A percentile compares a stretch with the other conserved stretches of the same genome.
phyloP scores from a whole-genome alignment of 2,113 vertebrate species.

The Colossoma macropomum region DNA sequence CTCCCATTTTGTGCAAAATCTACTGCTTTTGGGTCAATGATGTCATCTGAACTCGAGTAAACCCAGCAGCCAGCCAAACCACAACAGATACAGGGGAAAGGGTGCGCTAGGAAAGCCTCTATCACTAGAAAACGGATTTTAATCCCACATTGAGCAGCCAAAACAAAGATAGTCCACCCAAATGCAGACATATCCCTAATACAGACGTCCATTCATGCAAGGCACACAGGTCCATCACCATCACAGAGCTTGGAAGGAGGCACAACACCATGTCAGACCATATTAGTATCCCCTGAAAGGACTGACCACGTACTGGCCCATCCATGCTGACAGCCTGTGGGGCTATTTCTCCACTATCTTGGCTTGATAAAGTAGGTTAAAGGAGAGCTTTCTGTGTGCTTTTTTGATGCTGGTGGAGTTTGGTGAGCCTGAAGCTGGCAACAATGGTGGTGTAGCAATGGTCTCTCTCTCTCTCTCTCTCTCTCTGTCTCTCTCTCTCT shows the following conservation, averaged over 20 bases:
- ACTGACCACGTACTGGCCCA: neutral
- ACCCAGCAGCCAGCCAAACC: slow-evolving; percentile 75
- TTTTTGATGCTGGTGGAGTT: neutral
- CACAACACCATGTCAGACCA: neutral
- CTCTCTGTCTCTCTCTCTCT: neutral
- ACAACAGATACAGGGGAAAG: slow-evolving; percentile 74
- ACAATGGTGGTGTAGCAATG: neutral
- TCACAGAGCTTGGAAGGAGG: too few species aligned
- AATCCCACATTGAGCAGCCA: slow-evolving; percentile 17
- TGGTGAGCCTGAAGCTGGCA: neutral
- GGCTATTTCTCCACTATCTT: slow-evolving; percentile 26
- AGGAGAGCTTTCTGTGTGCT: too few species aligned
- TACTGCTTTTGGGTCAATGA: slow-evolving; percentile 73
- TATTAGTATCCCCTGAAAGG: slow-evolving; percentile 29
- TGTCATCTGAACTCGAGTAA: slow-evolving; percentile 86
- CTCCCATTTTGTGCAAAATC: slow-evolving; percentile 4
- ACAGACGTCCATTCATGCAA: neutral
- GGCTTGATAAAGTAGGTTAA: neutral
- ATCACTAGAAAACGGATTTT: slow-evolving; percentile 12
- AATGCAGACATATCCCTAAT: slow-evolving; percentile 59
- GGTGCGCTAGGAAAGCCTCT: slow-evolving; percentile 53
- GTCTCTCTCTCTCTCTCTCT: neutral
- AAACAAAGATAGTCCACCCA: slow-evolving; percentile 36
- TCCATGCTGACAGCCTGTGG: neutral
- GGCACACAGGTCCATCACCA: neutral